These are phyloP conservation scores for Theocolax elegans DNA, from an alignment of 1,140 invertebrate genomes.

Conservation along the genomic window DNA sequence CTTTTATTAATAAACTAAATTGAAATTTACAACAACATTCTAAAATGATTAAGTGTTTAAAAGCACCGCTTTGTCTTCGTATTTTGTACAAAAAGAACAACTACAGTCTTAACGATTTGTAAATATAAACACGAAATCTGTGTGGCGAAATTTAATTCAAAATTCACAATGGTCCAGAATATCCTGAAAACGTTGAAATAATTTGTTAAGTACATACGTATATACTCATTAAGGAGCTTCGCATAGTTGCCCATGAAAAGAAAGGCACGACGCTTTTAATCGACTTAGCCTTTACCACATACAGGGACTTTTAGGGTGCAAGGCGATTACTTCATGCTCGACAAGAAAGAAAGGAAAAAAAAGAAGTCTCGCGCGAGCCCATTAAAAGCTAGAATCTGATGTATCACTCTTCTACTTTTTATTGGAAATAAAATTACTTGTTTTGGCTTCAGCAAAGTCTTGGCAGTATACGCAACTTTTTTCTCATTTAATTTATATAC, in stretches of 20 bases:
- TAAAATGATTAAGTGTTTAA: no score
- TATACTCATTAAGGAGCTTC: neutral
- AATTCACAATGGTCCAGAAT: neutral
- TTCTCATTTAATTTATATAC: no score
- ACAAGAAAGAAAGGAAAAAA: neutral
- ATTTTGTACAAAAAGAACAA: no score
- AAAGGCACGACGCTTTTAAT: slow-evolving; percentile 5
- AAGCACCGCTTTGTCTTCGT: no score
- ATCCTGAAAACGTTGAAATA: neutral
- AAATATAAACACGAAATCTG: no score
- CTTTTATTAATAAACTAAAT: no score
- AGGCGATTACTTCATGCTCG: slow-evolving; percentile 18
- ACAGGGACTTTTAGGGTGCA: slow-evolving; percentile 18
- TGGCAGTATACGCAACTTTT: no score
- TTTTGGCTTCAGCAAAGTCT: neutral
- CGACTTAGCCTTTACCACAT: slow-evolving; percentile 7
- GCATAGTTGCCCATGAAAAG: slow-evolving; percentile 9
- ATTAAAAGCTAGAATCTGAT: slow-evolving; percentile 1
- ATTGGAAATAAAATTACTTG: neutral
- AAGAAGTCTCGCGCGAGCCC: neutral
- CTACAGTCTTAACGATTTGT: no score
- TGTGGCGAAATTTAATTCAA: no score
- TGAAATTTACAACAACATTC: no score
- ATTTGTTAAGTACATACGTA: neutral
- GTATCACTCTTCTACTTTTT: neutral